Evolutionary conservation across 37 sponge, comb jelly and placozoan genomes (phyloP), one percentile per base, ranked within the genome.

Genomic region (Aplysina aerophoba): DNA sequence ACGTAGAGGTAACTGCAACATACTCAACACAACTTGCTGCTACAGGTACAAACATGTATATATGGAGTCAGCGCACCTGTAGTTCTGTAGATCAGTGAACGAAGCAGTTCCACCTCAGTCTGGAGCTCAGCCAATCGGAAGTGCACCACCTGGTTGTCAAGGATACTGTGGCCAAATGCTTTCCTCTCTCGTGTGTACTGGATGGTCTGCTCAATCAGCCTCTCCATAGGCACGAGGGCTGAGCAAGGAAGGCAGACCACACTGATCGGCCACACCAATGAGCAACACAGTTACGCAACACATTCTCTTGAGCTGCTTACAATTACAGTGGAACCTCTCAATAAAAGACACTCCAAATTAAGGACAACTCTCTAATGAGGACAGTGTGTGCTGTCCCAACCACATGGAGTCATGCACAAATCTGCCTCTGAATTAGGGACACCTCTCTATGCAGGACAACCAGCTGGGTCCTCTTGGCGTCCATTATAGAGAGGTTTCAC

Each of bases 91-190:
- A 93, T 73, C 0, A 93, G 83, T 27, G 95, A 91, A 54, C 98
- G 62, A 12, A 98, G 81, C 11, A 84, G 75, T 80, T 98, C 96
- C 20, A 98, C 86, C 63, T 98, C 98, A 28, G 96, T 93, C 80
- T 95, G 85, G 79, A 98, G 65, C 68, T 98, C 98, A 22, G 96
- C 94, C 71, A 98, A 79, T 80, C 93, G 68, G 84, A 77, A 98
- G 85, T 98, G 98, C 12, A 98, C 90, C 24, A 87, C 89, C 74
- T 98, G 98, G 89, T 95, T 95, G 84, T 90, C 90, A 34, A 98
- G 86, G 74, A 98, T 86, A 68, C 89, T 59, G 39, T 60, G 71
- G 2, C 96, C 95, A 88, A 98, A 98, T 68, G 94, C 94, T 79
- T 96, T 88, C 50, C 98, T 90, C 84, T 98, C 89, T 0, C 85